Evolutionary conservation across 2,797 vertebrate species (phyloP), one percentile per base, ranked within the genome.

Genomic region (Oreonectes daqikongensis): DNA sequence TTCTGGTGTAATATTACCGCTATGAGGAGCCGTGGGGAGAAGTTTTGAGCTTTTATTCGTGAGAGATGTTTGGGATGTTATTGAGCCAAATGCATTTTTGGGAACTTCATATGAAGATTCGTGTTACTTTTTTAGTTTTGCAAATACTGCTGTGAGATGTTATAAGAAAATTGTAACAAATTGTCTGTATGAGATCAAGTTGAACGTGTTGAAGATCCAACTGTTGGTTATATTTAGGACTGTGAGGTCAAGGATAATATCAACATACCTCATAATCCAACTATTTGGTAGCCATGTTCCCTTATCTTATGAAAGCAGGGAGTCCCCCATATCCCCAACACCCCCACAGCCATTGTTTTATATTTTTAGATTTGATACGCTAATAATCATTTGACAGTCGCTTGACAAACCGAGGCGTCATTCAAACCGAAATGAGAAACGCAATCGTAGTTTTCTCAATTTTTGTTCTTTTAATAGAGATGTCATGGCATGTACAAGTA

Each of bases 141-240:
- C 32, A 6, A 32, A 35, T 8, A 35, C 32, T 35, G 32, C n/a
- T n/a, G n/a, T n/a, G n/a, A n/a, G n/a, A 35, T 35, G 35, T 35
- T 9, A 35, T 35, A 10, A 10, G 35, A 10, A 35, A 10, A 35
- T 9, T 32, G 32, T 32, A 7, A 32, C 5, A 32, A 35, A 35
- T 9, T 35, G 35, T 2, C 35, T 10, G 8, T n/a, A n/a, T n/a
- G n/a, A n/a, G n/a, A n/a, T n/a, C n/a, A n/a, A n/a, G n/a, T 76
- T 77, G 69, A 67, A 71, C 81, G 64, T 42, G 78, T 1, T 70
- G n/a, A 44, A 44, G 63, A 81, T 72, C 77, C 63, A 81, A 84
- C 84, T 86, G 84, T 83, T 50, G 53, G 46, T 79, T 89, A 91
- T 88, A 91, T 89, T 88, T 89, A 90, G 88, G 72, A 79, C 42